A percentile compares a stretch with the other conserved stretches of the same genome.
These are phyloP conservation scores for Scartelaos histophorus DNA, from an alignment of 2,113 vertebrate genomes.

Conservation along the genomic window DNA sequence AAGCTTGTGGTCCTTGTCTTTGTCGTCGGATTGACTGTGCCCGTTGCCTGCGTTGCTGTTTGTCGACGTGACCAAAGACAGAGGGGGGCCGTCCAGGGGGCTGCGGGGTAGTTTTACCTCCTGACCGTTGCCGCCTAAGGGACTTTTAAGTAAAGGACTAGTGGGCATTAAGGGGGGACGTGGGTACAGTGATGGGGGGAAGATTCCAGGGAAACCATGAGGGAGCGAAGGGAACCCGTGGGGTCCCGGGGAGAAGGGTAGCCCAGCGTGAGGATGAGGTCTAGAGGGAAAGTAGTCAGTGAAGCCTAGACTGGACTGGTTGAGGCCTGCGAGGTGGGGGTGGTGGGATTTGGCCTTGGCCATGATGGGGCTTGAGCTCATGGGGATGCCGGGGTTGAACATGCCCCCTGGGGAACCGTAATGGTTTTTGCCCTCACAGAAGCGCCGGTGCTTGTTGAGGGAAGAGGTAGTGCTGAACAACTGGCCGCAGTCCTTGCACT, in stretches of 20 bases:
- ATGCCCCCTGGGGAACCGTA: slow-evolving; percentile 84
- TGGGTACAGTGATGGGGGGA: slow-evolving; percentile 91
- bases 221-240: slow-evolving; percentile 82
- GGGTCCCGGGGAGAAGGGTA: slow-evolving; percentile 85
- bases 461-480: slow-evolving; percentile 99
- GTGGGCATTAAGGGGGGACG: slow-evolving; percentile 92
- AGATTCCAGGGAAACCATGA: slow-evolving; percentile 90
- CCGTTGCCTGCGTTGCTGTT: slow-evolving; percentile 73
- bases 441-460: slow-evolving; percentile 99
- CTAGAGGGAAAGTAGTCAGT: slow-evolving; percentile 92
- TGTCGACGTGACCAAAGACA: slow-evolving; percentile 84
- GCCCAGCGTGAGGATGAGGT: slow-evolving; percentile 82
- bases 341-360: slow-evolving; percentile 90
- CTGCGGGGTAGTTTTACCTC: slow-evolving; percentile 89
- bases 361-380: slow-evolving; percentile 89
- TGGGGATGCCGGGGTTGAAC: slow-evolving; percentile 89
- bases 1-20: slow-evolving; percentile 79
- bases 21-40: slow-evolving; percentile 76
- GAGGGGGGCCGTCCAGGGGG: slow-evolving; percentile 81
- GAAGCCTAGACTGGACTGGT: slow-evolving; percentile 88
- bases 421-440: slow-evolving; percentile 99
- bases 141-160: slow-evolving; percentile 90
- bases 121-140: slow-evolving; percentile 81
- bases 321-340: slow-evolving; percentile 79
- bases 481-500: slow-evolving; percentile 99